A percentile compares a stretch with the other conserved stretches of the same genome.
These are phyloP conservation scores for Drosophila emarginata DNA, from an alignment of 2,888 invertebrate genomes.

Conservation along the genomic window DNA sequence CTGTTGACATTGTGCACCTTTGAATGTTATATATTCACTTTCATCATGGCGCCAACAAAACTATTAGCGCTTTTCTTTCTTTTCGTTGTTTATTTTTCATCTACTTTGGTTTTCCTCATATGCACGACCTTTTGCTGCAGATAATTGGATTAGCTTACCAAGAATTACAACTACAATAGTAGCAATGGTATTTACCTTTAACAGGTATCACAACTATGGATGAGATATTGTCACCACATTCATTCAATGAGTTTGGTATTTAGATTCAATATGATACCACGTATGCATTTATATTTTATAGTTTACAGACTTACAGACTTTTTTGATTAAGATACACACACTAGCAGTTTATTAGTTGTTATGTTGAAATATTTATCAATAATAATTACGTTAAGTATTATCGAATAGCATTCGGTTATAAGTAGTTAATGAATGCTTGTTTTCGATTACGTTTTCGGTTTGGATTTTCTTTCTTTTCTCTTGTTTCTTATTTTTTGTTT, in stretches of 20 bases:
- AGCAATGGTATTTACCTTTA: conserved; percentile 2
- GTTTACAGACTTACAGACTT: conserved; percentile 65
- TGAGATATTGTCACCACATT: conserved; percentile 54
- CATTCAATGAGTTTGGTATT: conserved; percentile 58
- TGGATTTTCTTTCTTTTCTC: not conserved
- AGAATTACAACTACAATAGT: not conserved
- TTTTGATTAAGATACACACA: conserved; percentile 80
- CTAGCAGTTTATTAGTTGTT: conserved; percentile 57
- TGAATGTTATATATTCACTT: conserved; percentile 57
- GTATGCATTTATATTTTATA: conserved; percentile 36
- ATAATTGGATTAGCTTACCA: conserved; percentile 65
- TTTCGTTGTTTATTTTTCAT: not conserved
- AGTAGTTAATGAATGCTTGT: conserved; percentile 25
- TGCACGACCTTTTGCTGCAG: conserved; percentile 58
- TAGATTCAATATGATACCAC: conserved; percentile 34
- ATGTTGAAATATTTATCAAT: conserved; percentile 38
- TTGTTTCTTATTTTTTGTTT: conserved; percentile 38
- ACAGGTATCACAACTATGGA: conserved; percentile 9
- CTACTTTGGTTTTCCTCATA: conserved; percentile 33
- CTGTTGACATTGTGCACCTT: conserved; percentile 62
- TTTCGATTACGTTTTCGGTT: conserved; percentile 1
- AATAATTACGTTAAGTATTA: conserved; percentile 31
- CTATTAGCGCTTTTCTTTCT: conserved; percentile 31
- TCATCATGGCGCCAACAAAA: conserved; percentile 56
- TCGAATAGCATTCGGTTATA: conserved; percentile 52